Evolutionary conservation across 2,888 invertebrate species (phyloP), one percentile per base, ranked within the genome.

Genomic region (Carpatolechia fugitivella): DNA sequence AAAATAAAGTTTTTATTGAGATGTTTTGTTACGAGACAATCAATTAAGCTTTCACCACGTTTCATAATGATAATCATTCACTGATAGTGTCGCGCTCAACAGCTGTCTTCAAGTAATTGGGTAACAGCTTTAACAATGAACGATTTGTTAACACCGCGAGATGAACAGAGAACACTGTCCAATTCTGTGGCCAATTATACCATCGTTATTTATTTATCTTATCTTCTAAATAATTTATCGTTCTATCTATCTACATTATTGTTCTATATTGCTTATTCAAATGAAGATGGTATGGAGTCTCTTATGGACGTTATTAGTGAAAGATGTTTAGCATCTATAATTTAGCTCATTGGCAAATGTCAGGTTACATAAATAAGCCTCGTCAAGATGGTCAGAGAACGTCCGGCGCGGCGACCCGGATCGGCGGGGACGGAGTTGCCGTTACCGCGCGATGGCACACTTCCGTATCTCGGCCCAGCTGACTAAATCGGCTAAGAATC

Each of bases 351-450:
- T 41, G 18, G 40, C 40, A 41, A 41, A 41, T 41, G 40, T 41
- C 5, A 41, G 11, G 40, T 41, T 41, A 41, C 40, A 41, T 41
- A 41, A 41, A 41, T 24, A 24, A 24, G 13, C 4, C 30, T 31
- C 10, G 8, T 31, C 30, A 41, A 30, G 18, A 52, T n/a, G 16
- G 29, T 31, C 16, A 44, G 11, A 31, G 38, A 33, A 29, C 47
- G 67, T 68, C 65, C 52, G 55, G 69, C 66, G 69, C 68, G 69
- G 65, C 68, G 61, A 58, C 64, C 61, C 65, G 40, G 40, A 20
- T 41, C 8, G 40, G 24, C 24, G 24, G 3, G 1, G 40, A 6
- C 24, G 24, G 3, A 3, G 24, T 24, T 24, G 24, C 24, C 24
- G 24, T 24, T 24, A 24, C 24, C 24, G 24, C 24, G 24, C n/a